phyloP scores from a whole-genome alignment of 2,888 invertebrate genomes.

The Leucophora obtusa region DNA sequence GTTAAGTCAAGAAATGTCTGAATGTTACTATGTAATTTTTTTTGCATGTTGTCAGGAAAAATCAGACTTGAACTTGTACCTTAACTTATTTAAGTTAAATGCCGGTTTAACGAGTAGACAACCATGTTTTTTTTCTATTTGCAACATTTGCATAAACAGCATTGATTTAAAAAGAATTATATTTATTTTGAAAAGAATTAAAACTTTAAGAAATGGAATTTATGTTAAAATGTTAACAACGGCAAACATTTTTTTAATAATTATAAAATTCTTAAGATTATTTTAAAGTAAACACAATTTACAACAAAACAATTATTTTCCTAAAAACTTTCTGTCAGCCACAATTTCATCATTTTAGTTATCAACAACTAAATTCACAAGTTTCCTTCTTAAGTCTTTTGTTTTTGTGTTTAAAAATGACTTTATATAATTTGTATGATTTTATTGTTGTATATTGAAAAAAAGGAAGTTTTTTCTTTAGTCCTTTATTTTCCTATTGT shows the following conservation, averaged over 20 bases:
- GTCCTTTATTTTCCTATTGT: background rate
- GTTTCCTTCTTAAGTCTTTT: constrained; percentile 24
- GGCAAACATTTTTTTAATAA: too few relatives aligned
- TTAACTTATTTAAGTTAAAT: constrained; percentile 43
- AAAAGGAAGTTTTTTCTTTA: background rate
- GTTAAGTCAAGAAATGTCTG: constrained; percentile 18
- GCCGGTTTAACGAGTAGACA: constrained; percentile 52
- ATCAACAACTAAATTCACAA: background rate
- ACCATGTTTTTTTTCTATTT: constrained; percentile 12
- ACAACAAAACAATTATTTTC: too few relatives aligned
- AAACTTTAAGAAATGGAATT: too few relatives aligned
- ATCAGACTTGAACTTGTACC: constrained; percentile 56
- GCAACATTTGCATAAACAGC: constrained; percentile 23
- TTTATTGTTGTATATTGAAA: too few relatives aligned
- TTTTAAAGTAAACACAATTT: too few relatives aligned
- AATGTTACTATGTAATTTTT: constrained; percentile 6
- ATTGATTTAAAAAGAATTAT: background rate
- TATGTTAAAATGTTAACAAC: too few relatives aligned
- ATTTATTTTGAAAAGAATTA: background rate
- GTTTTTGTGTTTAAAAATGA: background rate
- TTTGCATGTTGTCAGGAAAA: constrained; percentile 20
- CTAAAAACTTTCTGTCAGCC: too few relatives aligned
- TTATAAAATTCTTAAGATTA: too few relatives aligned
- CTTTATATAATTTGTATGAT: too few relatives aligned
- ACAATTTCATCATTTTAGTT: too few relatives aligned